Percentiles rank a stretch among this genome's conserved stretches.
Evolutionary conservation across 1,140 invertebrate genomes (phyloP).

Genomic region (Drosophila littoralis): DNA sequence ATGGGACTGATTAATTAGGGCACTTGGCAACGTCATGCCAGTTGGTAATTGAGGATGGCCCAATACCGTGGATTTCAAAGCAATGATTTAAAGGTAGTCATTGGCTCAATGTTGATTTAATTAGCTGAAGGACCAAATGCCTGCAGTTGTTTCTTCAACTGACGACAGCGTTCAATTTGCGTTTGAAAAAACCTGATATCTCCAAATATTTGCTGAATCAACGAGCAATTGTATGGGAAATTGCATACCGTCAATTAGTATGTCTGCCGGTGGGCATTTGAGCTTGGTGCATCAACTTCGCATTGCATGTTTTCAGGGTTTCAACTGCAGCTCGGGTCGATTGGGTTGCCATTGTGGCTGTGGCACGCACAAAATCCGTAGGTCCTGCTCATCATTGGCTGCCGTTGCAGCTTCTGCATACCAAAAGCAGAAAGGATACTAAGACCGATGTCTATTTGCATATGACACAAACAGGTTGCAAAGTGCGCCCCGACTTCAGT

Average conservation of each 20-base stretch:
- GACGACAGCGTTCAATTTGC: background rate
- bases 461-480: slow-evolving; percentile 41
- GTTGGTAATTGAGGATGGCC: slow-evolving; percentile 15
- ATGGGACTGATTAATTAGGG: slow-evolving; percentile 48
- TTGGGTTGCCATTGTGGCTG: slow-evolving; percentile 6
- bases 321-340: background rate
- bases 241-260: slow-evolving; percentile 34
- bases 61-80: slow-evolving; percentile 6
- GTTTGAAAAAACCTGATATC: background rate
- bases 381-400: slow-evolving; percentile 10
- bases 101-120: background rate
- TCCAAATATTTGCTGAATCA: slow-evolving; percentile 32
- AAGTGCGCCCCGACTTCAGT: background rate
- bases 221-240: slow-evolving; percentile 3
- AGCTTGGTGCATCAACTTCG: background rate
- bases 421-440: slow-evolving; percentile 33
- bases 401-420: slow-evolving; percentile 39
- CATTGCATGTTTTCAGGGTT: background rate
- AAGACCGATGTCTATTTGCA: slow-evolving; percentile 40
- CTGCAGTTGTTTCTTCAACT: background rate
- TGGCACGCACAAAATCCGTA: slow-evolving; percentile 35
- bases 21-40: slow-evolving; percentile 15
- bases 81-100: slow-evolving; percentile 4
- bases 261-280: slow-evolving; percentile 6
- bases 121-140: background rate